Conservation (phyloP, 2,797 vertebrate species). For the Gallinago stenura region DNA sequence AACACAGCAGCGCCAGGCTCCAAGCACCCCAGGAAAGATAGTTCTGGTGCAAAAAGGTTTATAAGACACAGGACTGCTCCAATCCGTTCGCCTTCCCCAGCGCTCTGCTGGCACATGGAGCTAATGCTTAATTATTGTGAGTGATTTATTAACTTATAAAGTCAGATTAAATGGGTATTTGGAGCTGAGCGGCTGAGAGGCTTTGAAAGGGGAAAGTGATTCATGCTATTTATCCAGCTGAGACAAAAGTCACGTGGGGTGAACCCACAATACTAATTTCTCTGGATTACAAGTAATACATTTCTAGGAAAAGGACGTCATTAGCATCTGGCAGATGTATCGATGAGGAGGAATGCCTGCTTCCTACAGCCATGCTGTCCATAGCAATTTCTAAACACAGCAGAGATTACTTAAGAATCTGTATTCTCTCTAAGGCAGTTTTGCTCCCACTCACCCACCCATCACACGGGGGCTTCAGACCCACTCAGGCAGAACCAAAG, state of each 20-base stretch:
- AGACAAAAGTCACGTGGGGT: not conserved
- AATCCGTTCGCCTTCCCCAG: not conserved
- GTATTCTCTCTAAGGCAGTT: not conserved
- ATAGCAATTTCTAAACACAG: not conserved
- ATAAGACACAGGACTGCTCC: not conserved
- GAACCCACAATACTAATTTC: constrained; percentile 6
- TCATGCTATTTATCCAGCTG: constrained; percentile 62
- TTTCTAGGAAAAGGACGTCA: not conserved
- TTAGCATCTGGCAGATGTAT: not conserved
- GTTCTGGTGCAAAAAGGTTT: not conserved
- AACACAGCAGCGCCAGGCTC: rapidly evolving
- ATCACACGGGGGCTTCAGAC: rapidly evolving
- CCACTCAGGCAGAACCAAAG: not conserved
- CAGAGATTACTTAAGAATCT: not conserved
- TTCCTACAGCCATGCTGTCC: not conserved
- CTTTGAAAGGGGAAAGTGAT: constrained; percentile 54
- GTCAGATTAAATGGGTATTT: constrained; percentile 66
- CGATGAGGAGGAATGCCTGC: not conserved
- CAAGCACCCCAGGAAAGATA: rapidly evolving
- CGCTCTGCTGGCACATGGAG: not conserved
- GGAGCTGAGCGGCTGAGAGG: constrained; percentile 32
- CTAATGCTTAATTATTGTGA: constrained; percentile 57
- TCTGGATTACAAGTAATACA: constrained; percentile 2
- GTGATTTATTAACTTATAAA: constrained; percentile 72
- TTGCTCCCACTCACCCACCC: not conserved